phyloP scores from a whole-genome alignment of 1,140 invertebrate species.

The Panagrolaimus sp. region DNA sequence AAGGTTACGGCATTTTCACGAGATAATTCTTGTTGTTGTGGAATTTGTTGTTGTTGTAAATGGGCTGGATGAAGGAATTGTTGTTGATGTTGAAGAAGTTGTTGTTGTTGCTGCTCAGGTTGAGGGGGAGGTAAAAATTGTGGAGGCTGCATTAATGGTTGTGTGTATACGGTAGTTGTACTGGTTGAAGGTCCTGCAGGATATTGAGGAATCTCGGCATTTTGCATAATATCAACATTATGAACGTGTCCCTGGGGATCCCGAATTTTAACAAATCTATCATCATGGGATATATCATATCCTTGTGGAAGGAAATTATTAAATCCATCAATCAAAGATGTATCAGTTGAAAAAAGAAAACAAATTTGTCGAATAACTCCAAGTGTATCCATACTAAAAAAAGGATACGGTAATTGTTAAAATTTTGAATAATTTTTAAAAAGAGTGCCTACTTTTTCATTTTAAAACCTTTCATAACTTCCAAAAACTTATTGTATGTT shows the following conservation, averaged over 20 bases:
- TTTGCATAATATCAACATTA: background rate
- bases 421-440: background rate
- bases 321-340: constrained; percentile 95
- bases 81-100: too few relatives aligned
- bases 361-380: constrained; percentile 95
- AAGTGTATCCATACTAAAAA: constrained; percentile 86
- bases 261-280: constrained; percentile 21
- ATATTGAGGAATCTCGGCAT: background rate
- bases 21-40: background rate
- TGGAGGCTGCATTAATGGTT: too few relatives aligned
- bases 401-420: constrained; percentile 14
- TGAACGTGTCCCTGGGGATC: constrained; percentile 65
- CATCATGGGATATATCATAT: constrained; percentile 79
- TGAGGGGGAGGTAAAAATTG: too few relatives aligned
- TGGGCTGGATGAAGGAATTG: too few relatives aligned
- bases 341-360: constrained; percentile 90
- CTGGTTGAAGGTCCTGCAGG: background rate
- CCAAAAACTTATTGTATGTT: constrained; percentile 98
- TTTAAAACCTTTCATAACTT: constrained; percentile 99
- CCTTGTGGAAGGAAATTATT: constrained; percentile 98
- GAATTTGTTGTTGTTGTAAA: too few relatives aligned
- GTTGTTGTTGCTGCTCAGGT: too few relatives aligned
- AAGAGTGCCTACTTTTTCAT: constrained; percentile 73
- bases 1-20: constrained; percentile 11
- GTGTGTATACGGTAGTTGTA: too few relatives aligned